Conservation (phyloP, 1,140 invertebrate species). For the Pseudomyrmex cubaensis region DNA sequence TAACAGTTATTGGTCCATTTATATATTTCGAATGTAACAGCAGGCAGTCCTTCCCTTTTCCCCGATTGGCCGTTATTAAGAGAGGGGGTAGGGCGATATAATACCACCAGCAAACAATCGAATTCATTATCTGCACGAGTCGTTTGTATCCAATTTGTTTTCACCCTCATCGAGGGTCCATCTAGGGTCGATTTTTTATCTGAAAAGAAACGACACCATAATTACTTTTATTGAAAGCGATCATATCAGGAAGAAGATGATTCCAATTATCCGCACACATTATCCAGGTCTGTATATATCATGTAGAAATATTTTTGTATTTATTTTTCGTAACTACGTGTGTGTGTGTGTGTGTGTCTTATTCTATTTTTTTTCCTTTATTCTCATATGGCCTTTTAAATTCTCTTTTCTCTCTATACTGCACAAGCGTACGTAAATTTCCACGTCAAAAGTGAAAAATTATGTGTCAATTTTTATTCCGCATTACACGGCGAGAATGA, state of each 20-base stretch:
- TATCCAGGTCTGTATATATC: neutral
- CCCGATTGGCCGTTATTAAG: conserved; percentile 65
- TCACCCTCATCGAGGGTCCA: conserved; percentile 66
- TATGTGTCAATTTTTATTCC: too few relatives aligned
- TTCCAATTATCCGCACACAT: conserved; percentile 57
- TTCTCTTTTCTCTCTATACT: too few relatives aligned
- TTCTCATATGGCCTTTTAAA: too few relatives aligned
- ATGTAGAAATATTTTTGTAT: conserved; percentile 25
- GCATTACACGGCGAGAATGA: too few relatives aligned
- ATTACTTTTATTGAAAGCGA: conserved; percentile 74
- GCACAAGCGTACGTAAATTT: too few relatives aligned
- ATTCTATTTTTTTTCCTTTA: neutral
- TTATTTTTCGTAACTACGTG: neutral
- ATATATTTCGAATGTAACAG: conserved; percentile 75
- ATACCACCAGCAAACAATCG: conserved; percentile 71
- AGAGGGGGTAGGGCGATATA: conserved; percentile 68
- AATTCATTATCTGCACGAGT: conserved; percentile 71
- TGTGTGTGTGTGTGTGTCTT: too few relatives aligned
- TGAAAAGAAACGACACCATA: conserved; percentile 61
- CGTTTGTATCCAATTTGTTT: conserved; percentile 69
- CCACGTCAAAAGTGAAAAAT: too few relatives aligned
- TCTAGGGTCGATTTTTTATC: conserved; percentile 65
- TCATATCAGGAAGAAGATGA: conserved; percentile 62
- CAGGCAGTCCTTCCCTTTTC: conserved; percentile 60
- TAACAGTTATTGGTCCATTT: conserved; percentile 74